Conservation (phyloP, 2,113 vertebrate genomes). For the Hydrochoerus hydrochaeris region DNA sequence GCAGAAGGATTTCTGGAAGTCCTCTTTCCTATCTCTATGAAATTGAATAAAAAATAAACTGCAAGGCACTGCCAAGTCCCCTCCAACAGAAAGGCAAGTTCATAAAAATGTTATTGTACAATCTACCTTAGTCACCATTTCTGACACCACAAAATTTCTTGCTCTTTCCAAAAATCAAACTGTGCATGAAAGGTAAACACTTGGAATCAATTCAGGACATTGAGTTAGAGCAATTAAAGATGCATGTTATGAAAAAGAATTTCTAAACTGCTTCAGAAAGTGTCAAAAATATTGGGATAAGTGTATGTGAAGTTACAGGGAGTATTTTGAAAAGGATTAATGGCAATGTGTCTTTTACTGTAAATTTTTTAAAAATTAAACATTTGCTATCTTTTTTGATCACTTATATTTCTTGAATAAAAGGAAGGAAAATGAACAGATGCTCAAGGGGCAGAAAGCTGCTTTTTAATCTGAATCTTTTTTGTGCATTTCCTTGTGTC, state of each 20-base stretch:
- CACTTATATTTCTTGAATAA: not conserved
- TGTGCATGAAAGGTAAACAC: not conserved
- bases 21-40: not conserved
- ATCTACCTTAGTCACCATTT: not conserved
- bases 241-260: not conserved
- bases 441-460: not conserved
- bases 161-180: not conserved
- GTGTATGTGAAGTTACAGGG: not conserved
- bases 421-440: not conserved
- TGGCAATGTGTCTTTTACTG: not conserved
- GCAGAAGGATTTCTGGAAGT: not conserved
- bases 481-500: not conserved
- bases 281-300: not conserved
- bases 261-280: not conserved
- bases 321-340: not conserved
- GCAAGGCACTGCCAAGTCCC: not conserved
- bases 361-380: not conserved
- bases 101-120: not conserved
- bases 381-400: not conserved
- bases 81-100: not conserved
- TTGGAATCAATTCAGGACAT: not conserved
- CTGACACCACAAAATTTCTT: not conserved
- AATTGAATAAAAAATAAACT: not conserved
- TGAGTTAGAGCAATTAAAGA: not conserved
- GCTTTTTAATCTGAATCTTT: accelerated